phyloP scores from a whole-genome alignment of 2,888 invertebrate species.

The Mamestra brassicae region DNA sequence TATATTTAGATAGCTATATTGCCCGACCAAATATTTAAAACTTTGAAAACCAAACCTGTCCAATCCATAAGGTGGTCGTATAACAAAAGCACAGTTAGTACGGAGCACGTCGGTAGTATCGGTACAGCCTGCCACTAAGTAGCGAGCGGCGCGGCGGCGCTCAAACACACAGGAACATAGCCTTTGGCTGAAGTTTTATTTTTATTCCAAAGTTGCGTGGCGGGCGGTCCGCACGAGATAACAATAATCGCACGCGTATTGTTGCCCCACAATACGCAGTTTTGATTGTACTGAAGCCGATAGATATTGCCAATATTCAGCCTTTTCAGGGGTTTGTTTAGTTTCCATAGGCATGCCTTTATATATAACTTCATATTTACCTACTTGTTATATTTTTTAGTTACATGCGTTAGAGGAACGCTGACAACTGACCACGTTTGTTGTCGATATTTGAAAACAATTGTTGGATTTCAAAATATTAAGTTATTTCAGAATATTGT shows the following conservation, averaged over 20 bases:
- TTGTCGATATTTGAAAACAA: neutral
- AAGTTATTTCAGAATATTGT: too few species aligned
- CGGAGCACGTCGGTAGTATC: too few species aligned
- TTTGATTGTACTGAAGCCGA: neutral
- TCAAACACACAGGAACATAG: neutral
- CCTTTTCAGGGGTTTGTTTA: neutral
- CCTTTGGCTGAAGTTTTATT: constrained; percentile 5
- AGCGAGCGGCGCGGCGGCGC: too few species aligned
- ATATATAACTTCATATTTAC: neutral
- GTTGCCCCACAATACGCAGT: constrained; percentile 30
- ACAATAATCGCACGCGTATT: constrained; percentile 29
- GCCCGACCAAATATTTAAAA: neutral
- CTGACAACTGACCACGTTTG: neutral
- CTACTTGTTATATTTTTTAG: neutral
- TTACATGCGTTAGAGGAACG: too few species aligned
- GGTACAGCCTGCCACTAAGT: too few species aligned
- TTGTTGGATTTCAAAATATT: neutral
- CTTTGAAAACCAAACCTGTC: neutral
- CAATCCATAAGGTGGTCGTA: neutral
- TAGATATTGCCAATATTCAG: constrained; percentile 7
- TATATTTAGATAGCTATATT: too few species aligned
- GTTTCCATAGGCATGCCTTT: neutral
- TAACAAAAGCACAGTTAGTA: neutral
- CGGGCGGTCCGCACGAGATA: neutral
- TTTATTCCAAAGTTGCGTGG: constrained; percentile 22